Evolutionary conservation across 2,888 invertebrate genomes (phyloP), one percentile per base, ranked within the genome.

Genomic region (Netelia melanura): DNA sequence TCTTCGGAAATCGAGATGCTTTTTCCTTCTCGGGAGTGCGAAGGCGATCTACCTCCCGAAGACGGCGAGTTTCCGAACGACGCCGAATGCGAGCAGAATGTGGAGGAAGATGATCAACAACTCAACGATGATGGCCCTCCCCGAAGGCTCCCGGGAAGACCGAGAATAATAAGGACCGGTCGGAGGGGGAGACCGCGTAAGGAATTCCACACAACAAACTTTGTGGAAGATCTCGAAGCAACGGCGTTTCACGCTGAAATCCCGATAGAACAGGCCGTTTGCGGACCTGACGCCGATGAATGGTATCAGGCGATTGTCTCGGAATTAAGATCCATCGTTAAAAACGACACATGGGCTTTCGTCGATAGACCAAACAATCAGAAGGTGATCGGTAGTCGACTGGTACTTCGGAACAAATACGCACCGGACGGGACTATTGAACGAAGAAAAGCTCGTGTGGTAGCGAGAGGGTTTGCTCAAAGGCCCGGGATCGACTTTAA

Each of bases 181-280:
- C 54, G 38, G 23, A 67, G 61, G 48, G 68, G 62, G 68, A 75
- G 68, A 81, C 81, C 81, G 9, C 61, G 61, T 1, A 61, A 67
- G n/a, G 9, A 61, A 48, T 75, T 70, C 62, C 81, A 81, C 1
- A 54, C 14, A 14, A 17, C n/a, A n/a, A 54, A 54, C n/a, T n/a
- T 5, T 17, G 54, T 17, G 14, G 54, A 54, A 54, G n/a, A 1
- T 54, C 1, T 17, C 2, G 54, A 54, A n/a, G 17, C 3, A 11
- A n/a, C 11, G 0, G 54, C n/a, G 3, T 14, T n/a, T 14, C 17
- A 17, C 14, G 17, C 17, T n/a, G 62, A 74, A 52, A 10, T 64
- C n/a, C 17, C 62, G 10, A n/a, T 48, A 10, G 25, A 52, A 17
- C 2, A 62, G 11, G 30, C 74, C 10, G n/a, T 74, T 44, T 25